Percentiles rank a stretch among this genome's conserved stretches.
Conservation (phyloP, 1,140 invertebrate genomes). For the Drosophila eugracilis region DNA sequence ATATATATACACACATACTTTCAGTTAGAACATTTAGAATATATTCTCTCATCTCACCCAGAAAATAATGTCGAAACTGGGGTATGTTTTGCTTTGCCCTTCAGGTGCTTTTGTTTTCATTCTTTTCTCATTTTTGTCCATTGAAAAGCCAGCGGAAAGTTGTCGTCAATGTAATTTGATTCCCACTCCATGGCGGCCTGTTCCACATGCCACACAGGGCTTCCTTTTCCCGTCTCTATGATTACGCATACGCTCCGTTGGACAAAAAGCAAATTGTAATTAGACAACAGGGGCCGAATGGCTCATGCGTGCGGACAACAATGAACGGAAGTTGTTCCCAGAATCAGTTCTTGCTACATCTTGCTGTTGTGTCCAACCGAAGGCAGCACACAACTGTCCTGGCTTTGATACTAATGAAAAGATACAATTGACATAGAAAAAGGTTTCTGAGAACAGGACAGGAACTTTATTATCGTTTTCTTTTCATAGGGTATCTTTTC, state of each 20-base stretch:
- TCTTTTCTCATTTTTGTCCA: constrained; percentile 7
- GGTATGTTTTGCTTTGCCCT: constrained; percentile 21
- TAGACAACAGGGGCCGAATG: constrained; percentile 57
- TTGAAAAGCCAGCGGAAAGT: constrained; percentile 31
- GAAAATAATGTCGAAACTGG: constrained; percentile 4
- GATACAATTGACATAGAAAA: constrained; percentile 1
- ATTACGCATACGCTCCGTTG: constrained; percentile 73
- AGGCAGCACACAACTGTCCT: constrained; percentile 14
- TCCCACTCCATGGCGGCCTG: constrained; percentile 27
- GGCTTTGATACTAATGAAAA: constrained; percentile 4
- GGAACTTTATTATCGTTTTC: too few species aligned
- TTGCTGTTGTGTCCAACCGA: neutral
- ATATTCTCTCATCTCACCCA: neutral
- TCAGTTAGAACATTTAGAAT: neutral
- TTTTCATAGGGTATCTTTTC: too few species aligned
- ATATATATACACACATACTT: neutral
- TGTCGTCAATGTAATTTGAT: constrained; percentile 73
- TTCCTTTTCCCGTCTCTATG: constrained; percentile 37
- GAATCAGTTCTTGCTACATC: constrained; percentile 15
- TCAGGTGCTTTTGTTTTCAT: constrained; percentile 40
- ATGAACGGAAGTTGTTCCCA: constrained; percentile 9
- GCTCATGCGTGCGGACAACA: constrained; percentile 24
- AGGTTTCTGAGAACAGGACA: neutral
- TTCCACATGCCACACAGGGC: constrained; percentile 8
- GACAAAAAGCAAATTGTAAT: constrained; percentile 66